These are phyloP conservation scores for Zootermopsis nevadensis DNA, from an alignment of 2,888 invertebrate genomes.

Conservation along the genomic window DNA sequence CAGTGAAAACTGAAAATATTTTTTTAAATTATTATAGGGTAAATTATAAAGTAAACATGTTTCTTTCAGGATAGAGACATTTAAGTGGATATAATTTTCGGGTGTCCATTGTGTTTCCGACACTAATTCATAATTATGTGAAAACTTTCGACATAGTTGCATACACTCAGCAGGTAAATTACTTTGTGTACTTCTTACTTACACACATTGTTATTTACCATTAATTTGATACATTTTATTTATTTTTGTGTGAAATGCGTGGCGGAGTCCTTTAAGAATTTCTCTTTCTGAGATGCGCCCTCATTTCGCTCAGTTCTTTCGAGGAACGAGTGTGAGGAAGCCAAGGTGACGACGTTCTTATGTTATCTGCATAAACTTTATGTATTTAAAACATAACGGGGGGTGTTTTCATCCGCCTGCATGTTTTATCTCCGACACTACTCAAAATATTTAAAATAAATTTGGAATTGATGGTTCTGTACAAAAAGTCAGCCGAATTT, in stretches of 20 bases:
- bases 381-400: no score
- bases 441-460: no score
- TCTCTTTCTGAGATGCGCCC: neutral
- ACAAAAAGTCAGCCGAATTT: no score
- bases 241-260: neutral
- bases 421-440: no score
- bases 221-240: neutral
- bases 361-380: no score
- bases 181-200: neutral
- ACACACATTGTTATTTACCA: neutral
- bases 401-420: no score
- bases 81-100: neutral
- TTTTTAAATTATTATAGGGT: neutral
- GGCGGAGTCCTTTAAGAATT: neutral
- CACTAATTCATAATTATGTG: constrained; percentile 19
- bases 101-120: neutral
- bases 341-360: no score
- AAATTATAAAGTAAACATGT: neutral
- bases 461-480: no score
- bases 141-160: neutral
- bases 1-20: neutral
- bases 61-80: neutral
- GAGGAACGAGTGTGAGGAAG: no score
- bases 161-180: neutral
- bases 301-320: neutral